Evolutionary conservation across 2,113 vertebrate genomes (phyloP), one percentile per base, ranked within the genome.

Genomic region (Zapus hudsonius): DNA sequence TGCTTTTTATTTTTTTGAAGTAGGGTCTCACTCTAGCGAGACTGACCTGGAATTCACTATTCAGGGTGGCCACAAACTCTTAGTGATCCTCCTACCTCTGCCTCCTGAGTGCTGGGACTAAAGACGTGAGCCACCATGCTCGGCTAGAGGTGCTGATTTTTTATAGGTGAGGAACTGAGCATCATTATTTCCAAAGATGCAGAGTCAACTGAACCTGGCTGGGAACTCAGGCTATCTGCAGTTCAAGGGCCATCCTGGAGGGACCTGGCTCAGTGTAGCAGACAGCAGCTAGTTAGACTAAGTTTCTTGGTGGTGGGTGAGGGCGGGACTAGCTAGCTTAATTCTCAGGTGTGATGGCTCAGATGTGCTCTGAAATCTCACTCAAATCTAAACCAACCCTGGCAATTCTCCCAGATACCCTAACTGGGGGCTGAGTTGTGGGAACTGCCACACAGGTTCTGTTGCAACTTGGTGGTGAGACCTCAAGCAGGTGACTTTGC

Each of bases 371-470:
- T 47, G 25, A 73, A 95, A 81, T 78, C 27, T 85, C 80, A 52
- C 40, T 84, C 74, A 91, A 64, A 79, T 66, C 87, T 66, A 87
- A 79, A 69, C 87, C 47, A 82, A 42, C 16, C 47, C 52, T 80
- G 52, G 40, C 33, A 22, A 1, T 29, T 76, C 66, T 89, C 55
- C 44, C 61, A 20, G 42, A 36, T 3, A 59, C 11, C 20, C 25
- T 52, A 64, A 59, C 19, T 76, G 17, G 38, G 55, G 40, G 29
- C 27, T 59, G 57, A 76, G 40, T 20, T 67, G 25, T 69, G 36
- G 16, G 29, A 25, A 59, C 22, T 9, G 59, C 74, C 27, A 74
- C 64, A 19, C 25, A n/a, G 78, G 27, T 22, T 90, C 92, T 61
- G 0, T 20, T 44, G 33, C 27, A 31, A 78, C 74, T 63, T 59